Conservation (phyloP, 2,113 vertebrate species). For the Myotis yumanensis region DNA sequence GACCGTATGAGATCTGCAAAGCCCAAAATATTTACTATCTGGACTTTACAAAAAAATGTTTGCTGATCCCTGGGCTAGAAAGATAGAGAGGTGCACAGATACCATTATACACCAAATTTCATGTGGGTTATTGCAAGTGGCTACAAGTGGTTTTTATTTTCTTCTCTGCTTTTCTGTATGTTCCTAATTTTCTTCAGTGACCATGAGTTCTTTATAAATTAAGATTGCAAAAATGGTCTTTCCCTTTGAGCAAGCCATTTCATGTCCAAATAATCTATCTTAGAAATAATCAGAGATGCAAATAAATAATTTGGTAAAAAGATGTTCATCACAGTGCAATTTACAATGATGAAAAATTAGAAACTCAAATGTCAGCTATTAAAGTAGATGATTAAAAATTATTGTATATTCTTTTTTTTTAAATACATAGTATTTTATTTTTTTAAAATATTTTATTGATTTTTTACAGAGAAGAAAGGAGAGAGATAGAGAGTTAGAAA, state of each 20-base stretch:
- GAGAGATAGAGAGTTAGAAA: too few species aligned
- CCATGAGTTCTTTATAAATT: slow-evolving; percentile 30
- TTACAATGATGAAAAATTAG: background rate
- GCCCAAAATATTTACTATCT: background rate
- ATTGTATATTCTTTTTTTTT: background rate
- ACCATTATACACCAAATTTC: background rate
- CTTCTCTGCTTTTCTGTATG: background rate
- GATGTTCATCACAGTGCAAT: background rate
- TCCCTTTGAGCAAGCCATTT: background rate
- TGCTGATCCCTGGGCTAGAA: background rate
- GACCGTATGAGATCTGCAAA: background rate
- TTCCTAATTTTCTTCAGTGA: background rate
- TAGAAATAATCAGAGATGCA: background rate
- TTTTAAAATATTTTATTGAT: too few species aligned
- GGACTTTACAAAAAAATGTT: background rate
- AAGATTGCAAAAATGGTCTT: background rate
- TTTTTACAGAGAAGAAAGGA: too few species aligned
- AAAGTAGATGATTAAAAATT: background rate
- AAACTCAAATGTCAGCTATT: background rate
- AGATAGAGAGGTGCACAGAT: background rate
- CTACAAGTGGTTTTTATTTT: background rate
- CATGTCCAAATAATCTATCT: background rate
- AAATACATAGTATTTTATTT: too few species aligned
- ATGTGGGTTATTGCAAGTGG: background rate
- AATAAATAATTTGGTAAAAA: background rate